These are phyloP conservation scores for Bombus balteatus DNA, from an alignment of 1,140 invertebrate genomes.

Conservation along the genomic window DNA sequence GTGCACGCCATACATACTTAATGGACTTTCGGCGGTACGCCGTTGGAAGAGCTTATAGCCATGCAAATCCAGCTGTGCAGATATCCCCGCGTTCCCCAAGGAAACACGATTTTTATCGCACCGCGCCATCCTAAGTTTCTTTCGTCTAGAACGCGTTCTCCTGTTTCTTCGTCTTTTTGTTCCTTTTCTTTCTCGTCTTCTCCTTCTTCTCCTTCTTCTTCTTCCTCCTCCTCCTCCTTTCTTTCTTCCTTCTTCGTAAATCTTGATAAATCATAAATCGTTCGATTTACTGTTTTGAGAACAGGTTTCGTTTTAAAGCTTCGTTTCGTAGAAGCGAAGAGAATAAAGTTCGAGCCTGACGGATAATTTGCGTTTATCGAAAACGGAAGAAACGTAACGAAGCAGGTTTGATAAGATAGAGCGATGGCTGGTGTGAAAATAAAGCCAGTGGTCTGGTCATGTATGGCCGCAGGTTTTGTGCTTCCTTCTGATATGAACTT, in stretches of 20 bases:
- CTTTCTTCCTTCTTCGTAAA: neutral
- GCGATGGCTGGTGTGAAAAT: neutral
- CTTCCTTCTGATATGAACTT: neutral
- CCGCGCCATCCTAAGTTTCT: neutral
- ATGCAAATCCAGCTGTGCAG: constrained; percentile 52
- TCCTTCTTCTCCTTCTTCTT: neutral
- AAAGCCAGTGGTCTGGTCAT: neutral
- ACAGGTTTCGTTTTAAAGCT: neutral
- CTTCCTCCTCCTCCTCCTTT: too few species aligned
- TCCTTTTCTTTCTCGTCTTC: neutral
- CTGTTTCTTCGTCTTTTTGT: neutral
- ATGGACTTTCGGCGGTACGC: constrained; percentile 50
- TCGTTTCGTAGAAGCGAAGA: neutral
- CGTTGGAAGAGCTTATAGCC: constrained; percentile 35
- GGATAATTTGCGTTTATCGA: constrained; percentile 14
- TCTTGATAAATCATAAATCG: neutral
- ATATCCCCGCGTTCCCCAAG: constrained; percentile 9
- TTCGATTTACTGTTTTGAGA: too few species aligned
- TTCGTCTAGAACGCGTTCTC: neutral
- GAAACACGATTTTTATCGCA: constrained; percentile 41
- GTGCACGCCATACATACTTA: constrained; percentile 53
- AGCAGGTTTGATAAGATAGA: constrained; percentile 30
- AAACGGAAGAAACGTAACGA: constrained; percentile 36
- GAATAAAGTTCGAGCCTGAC: neutral
- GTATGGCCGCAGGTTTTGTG: neutral